Conservation (phyloP, 2,888 invertebrate species). For the Argyresthia goedartella region DNA sequence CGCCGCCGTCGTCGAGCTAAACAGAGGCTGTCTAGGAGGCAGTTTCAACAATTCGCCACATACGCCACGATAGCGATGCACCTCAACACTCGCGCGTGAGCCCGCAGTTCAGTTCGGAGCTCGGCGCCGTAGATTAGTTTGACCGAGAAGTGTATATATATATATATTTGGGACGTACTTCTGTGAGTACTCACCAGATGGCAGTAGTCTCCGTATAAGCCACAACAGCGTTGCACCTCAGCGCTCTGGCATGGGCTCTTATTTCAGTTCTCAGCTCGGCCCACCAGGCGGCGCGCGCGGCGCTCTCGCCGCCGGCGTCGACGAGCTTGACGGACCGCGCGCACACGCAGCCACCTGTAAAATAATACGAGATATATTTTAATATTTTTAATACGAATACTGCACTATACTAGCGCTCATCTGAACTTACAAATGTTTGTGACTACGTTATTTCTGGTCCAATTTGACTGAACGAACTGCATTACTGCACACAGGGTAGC, state of each 20-base stretch:
- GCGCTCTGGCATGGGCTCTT: constrained; percentile 90
- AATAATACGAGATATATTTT: no score
- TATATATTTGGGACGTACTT: no score
- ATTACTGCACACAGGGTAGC: no score
- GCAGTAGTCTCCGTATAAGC: constrained; percentile 94
- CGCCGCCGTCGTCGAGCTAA: constrained; percentile 77
- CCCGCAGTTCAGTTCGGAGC: constrained; percentile 92
- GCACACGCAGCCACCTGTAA: constrained; percentile 55
- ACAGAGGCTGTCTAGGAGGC: constrained; percentile 62
- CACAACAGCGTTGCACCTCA: constrained; percentile 94
- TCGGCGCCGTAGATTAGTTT: no score
- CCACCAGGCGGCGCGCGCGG: constrained; percentile 97
- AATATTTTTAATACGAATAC: not conserved
- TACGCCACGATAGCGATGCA: constrained; percentile 97
- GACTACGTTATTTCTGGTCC: no score
- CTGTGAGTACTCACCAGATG: constrained; percentile 78
- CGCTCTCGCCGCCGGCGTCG: constrained; percentile 90
- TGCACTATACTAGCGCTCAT: no score
- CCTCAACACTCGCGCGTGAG: constrained; percentile 91
- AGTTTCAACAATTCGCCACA: constrained; percentile 67
- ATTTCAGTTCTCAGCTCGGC: constrained; percentile 96
- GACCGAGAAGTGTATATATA: no score
- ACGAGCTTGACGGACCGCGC: constrained; percentile 54
- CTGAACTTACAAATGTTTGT: not conserved
- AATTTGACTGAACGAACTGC: no score